phyloP scores from a whole-genome alignment of 2,113 vertebrate species.

The Oxygymnocypris stewartii region DNA sequence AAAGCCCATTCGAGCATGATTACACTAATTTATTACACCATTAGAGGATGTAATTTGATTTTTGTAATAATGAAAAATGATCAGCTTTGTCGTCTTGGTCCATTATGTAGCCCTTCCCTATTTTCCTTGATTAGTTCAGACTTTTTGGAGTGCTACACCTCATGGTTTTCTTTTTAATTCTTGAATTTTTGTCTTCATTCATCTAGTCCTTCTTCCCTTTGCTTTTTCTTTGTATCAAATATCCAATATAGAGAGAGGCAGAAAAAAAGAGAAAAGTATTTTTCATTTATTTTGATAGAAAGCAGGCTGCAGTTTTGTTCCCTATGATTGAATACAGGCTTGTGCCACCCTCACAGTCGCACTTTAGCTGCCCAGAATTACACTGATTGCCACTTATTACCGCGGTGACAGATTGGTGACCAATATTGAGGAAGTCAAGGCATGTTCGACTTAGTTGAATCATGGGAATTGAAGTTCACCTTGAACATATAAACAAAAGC shows the following conservation, averaged over 20 bases:
- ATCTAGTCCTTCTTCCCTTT: background rate
- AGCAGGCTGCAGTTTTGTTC: slow-evolving; percentile 16
- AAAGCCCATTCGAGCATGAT: slow-evolving; percentile 7
- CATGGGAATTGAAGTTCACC: slow-evolving; percentile 61
- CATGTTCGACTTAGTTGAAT: slow-evolving; percentile 45
- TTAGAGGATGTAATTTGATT: slow-evolving; percentile 42
- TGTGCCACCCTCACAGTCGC: slow-evolving; percentile 16
- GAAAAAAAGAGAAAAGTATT: slow-evolving; percentile 14
- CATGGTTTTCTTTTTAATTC: slow-evolving; percentile 14
- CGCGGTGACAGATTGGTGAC: slow-evolving; percentile 56
- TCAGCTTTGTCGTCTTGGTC: slow-evolving; percentile 16
- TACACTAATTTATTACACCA: slow-evolving; percentile 45
- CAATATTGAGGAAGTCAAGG: slow-evolving; percentile 48
- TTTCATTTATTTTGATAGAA: slow-evolving; percentile 24
- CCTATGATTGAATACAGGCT: slow-evolving; percentile 42
- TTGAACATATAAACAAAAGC: slow-evolving; percentile 42
- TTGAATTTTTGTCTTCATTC: slow-evolving; percentile 20
- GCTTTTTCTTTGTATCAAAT: slow-evolving; percentile 18
- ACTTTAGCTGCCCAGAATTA: slow-evolving; percentile 27
- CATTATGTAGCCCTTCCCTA: slow-evolving; percentile 2
- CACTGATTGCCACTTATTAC: slow-evolving; percentile 52
- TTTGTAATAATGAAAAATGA: slow-evolving; percentile 33
- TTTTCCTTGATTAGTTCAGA: background rate
- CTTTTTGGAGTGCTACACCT: background rate
- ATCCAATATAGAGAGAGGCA: slow-evolving; percentile 8